Percentiles rank a stretch among this genome's conserved stretches.
Conservation (phyloP, 2,888 invertebrate genomes). For the Microctonus brassicae region DNA sequence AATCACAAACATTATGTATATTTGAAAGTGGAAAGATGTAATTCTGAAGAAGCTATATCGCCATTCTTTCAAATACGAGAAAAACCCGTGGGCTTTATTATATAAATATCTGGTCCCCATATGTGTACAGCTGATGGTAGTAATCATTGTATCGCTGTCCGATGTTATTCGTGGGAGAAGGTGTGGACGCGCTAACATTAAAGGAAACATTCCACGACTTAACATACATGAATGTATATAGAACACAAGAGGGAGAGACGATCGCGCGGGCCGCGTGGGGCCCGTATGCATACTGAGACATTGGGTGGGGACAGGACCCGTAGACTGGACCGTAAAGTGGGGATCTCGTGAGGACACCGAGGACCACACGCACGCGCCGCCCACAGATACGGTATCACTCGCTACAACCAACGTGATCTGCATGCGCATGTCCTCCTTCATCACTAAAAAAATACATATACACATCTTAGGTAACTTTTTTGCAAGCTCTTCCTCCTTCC, state of each 20-base stretch:
- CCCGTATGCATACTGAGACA: constrained; percentile 8
- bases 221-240: constrained; percentile 16
- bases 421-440: constrained; percentile 66
- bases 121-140: constrained; percentile 9
- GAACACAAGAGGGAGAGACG: constrained; percentile 26
- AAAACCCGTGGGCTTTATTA: constrained; percentile 26
- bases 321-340: constrained; percentile 43
- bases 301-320: constrained; percentile 35
- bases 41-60: constrained; percentile 24
- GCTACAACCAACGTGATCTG: constrained; percentile 68
- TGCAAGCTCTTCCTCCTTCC: constrained; percentile 29
- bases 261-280: constrained; percentile 37
- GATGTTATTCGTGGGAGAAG: constrained; percentile 9
- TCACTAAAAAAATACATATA: constrained; percentile 47
- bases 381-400: constrained; percentile 69
- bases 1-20: constrained; percentile 1
- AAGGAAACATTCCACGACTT: constrained; percentile 29
- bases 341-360: constrained; percentile 56
- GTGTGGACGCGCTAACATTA: constrained; percentile 37
- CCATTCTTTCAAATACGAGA: constrained; percentile 28
- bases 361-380: constrained; percentile 70
- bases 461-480: constrained; percentile 20
- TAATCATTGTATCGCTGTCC: constrained; percentile 6
- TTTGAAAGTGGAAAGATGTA: constrained; percentile 16
- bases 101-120: background rate